These are phyloP conservation scores for Falco concolor DNA, from an alignment of 2,797 vertebrate species.

Conservation along the genomic window DNA sequence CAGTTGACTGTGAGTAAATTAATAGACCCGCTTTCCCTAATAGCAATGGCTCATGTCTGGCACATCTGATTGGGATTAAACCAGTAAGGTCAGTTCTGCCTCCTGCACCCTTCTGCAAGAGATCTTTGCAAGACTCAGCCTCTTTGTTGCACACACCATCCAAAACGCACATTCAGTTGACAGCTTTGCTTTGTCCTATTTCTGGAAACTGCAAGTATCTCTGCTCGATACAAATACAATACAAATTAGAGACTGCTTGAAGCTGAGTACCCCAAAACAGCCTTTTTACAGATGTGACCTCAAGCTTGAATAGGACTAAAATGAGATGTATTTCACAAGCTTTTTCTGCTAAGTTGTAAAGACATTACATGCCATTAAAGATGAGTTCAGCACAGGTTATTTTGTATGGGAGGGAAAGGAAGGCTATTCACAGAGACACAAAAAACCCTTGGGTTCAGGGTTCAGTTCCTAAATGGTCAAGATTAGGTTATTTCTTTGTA, in stretches of 20 bases:
- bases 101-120: not conserved
- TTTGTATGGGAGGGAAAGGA: not conserved
- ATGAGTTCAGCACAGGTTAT: not conserved
- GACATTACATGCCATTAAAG: not conserved
- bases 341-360: not conserved
- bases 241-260: not conserved
- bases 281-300: not conserved
- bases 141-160: not conserved
- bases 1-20: too few species aligned
- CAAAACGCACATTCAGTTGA: rapidly evolving
- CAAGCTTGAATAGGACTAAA: not conserved
- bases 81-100: not conserved
- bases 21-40: not conserved
- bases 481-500: not conserved
- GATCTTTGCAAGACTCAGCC: not conserved
- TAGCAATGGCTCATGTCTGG: not conserved
- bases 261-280: not conserved
- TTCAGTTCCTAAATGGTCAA: not conserved
- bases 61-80: not conserved
- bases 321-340: not conserved
- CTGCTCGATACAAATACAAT: not conserved
- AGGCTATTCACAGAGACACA: not conserved
- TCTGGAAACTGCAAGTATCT: not conserved
- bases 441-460: not conserved
- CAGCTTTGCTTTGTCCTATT: not conserved